Percentiles rank a stretch among this genome's conserved stretches.
These are phyloP conservation scores for Lepisosteus oculatus DNA, from an alignment of 2,113 vertebrate species.

Conservation along the genomic window DNA sequence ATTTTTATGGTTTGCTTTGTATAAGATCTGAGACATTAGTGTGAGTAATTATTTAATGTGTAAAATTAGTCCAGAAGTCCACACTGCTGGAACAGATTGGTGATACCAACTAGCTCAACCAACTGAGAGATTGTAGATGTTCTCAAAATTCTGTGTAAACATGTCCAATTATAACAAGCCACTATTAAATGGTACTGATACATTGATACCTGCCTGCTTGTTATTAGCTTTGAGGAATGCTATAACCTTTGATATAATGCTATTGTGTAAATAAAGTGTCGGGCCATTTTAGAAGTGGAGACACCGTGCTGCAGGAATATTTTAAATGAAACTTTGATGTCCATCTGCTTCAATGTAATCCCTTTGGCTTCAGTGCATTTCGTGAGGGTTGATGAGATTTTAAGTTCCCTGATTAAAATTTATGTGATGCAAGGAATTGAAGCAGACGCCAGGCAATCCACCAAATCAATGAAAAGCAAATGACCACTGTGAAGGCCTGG, in stretches of 20 bases:
- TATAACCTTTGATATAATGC: constrained; percentile 57
- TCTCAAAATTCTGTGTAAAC: constrained; percentile 23
- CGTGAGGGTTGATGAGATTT: neutral
- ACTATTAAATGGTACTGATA: constrained; percentile 67
- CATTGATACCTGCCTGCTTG: constrained; percentile 39
- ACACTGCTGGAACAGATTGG: constrained; percentile 1
- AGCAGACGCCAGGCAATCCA: neutral
- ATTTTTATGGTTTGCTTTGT: neutral
- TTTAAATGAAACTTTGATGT: constrained; percentile 48
- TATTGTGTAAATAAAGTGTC: constrained; percentile 51
- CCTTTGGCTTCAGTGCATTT: constrained; percentile 42
- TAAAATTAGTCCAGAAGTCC: neutral
- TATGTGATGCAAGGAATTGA: neutral
- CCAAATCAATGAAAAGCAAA: no score
- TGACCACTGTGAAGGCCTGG: no score
- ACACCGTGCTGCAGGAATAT: constrained; percentile 32
- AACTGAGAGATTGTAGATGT: constrained; percentile 27
- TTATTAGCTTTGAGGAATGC: constrained; percentile 22
- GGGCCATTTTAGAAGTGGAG: constrained; percentile 27
- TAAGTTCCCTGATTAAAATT: constrained; percentile 8
- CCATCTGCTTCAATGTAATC: constrained; percentile 63
- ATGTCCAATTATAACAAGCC: constrained; percentile 57
- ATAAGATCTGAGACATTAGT: neutral
- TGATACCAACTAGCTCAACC: constrained; percentile 1
- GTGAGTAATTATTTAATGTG: neutral